Evolutionary conservation across 1,140 invertebrate species (phyloP).

Genomic region (Solenopsis fugax): DNA sequence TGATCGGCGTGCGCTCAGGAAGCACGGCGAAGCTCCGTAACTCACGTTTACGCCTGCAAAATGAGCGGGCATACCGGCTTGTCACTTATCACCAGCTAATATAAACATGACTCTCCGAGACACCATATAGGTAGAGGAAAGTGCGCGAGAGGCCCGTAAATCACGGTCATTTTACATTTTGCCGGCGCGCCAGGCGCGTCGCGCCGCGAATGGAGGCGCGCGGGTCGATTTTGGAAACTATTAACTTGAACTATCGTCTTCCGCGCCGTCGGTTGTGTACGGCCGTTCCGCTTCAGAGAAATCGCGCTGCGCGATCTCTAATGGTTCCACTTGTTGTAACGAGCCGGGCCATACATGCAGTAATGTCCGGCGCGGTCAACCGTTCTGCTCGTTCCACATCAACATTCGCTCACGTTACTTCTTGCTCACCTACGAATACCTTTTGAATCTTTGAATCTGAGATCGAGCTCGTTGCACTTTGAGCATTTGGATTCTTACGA

Average conservation of each 20-base stretch:
- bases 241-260: slow-evolving; percentile 41
- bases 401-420: slow-evolving; percentile 18
- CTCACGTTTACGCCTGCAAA: slow-evolving; percentile 73
- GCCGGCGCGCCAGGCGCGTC: neutral
- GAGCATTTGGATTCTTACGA: neutral
- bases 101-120: slow-evolving; percentile 74
- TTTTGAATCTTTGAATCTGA: neutral
- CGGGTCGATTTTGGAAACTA: slow-evolving; percentile 52
- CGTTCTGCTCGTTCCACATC: slow-evolving; percentile 15
- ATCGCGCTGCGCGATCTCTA: slow-evolving; percentile 33
- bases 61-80: slow-evolving; percentile 69
- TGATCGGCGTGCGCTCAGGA: slow-evolving; percentile 56
- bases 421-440: slow-evolving; percentile 19
- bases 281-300: slow-evolving; percentile 29
- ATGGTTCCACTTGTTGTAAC: slow-evolving; percentile 39
- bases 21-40: slow-evolving; percentile 67
- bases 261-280: neutral
- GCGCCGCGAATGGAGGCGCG: neutral
- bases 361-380: slow-evolving; percentile 28
- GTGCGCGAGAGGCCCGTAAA: slow-evolving; percentile 59
- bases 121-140: slow-evolving; percentile 62
- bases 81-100: slow-evolving; percentile 75
- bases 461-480: neutral
- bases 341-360: neutral
- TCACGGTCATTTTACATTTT: slow-evolving; percentile 72